phyloP scores from a whole-genome alignment of 2,113 vertebrate species.

The Forbesichthys papilliferus region DNA sequence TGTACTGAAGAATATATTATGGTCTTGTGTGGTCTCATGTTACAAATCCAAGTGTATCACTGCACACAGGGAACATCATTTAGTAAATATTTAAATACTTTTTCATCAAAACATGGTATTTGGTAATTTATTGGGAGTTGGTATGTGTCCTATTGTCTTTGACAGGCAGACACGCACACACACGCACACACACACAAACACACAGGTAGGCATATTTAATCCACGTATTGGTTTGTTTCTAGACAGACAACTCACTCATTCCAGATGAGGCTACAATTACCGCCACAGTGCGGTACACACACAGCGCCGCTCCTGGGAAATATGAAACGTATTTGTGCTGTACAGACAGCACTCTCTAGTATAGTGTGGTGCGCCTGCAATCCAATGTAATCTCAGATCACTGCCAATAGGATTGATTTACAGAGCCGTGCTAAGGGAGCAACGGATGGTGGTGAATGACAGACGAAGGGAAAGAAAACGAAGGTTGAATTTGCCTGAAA shows the following conservation, averaged over 20 bases:
- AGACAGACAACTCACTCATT: constrained; percentile 35
- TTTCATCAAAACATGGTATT: too few relatives aligned
- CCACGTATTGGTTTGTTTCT: constrained; percentile 28
- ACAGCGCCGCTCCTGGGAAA: constrained; percentile 20
- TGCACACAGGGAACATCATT: too few relatives aligned
- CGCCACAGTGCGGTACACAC: constrained; percentile 9
- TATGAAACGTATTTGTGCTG: constrained; percentile 44
- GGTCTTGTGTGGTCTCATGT: too few relatives aligned
- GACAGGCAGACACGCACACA: background rate
- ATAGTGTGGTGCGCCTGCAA: constrained; percentile 11
- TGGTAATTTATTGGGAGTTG: background rate
- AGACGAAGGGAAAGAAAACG: constrained; percentile 20
- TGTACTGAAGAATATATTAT: too few relatives aligned
- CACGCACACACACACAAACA: background rate
- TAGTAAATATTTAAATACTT: too few relatives aligned
- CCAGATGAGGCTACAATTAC: constrained; percentile 57
- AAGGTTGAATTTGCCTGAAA: background rate
- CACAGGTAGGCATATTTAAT: constrained; percentile 23
- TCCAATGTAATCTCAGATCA: constrained; percentile 21
- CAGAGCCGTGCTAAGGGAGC: constrained; percentile 27
- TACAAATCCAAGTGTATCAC: too few relatives aligned
- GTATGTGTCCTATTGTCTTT: constrained; percentile 17
- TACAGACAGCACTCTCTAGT: constrained; percentile 42
- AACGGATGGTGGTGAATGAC: background rate
- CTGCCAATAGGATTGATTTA: constrained; percentile 46